A percentile compares a stretch with the other conserved stretches of the same genome.
Evolutionary conservation across 2,113 vertebrate species (phyloP).

Genomic region (Merops nubicus): DNA sequence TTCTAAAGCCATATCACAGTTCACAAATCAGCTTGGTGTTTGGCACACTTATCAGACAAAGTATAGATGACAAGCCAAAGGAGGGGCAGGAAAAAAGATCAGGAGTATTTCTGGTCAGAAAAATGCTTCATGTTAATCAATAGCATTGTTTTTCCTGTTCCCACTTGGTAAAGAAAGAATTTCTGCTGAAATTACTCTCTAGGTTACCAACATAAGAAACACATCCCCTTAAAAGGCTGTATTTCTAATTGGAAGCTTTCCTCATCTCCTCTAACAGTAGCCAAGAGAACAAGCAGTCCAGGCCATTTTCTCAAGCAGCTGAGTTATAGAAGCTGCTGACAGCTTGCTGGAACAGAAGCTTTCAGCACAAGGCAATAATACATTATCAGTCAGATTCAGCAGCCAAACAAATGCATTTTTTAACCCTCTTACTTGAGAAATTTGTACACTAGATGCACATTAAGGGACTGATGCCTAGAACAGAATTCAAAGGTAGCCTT

Average conservation of each 20-base stretch:
- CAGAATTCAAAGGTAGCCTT: background rate
- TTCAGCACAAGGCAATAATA: background rate
- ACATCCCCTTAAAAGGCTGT: background rate
- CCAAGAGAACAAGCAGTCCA: background rate
- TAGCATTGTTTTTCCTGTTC: background rate
- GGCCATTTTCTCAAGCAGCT: background rate
- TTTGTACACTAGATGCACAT: background rate
- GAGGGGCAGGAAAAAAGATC: background rate
- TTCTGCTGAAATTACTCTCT: background rate
- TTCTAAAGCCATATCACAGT: background rate
- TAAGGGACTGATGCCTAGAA: background rate
- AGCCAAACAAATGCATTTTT: background rate
- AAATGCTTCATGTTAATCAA: background rate
- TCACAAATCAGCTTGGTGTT: background rate
- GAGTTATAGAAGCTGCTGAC: background rate
- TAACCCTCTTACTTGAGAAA: background rate
- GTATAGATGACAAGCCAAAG: background rate
- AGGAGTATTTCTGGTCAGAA: background rate
- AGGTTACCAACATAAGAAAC: background rate
- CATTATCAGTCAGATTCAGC: background rate
- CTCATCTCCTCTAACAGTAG: background rate
- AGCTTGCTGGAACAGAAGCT: background rate
- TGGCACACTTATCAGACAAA: background rate
- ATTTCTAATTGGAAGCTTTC: background rate
- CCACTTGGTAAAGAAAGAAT: background rate